Percentiles rank a stretch among this genome's conserved stretches.
phyloP scores from a whole-genome alignment of 2,797 vertebrate species.

The Varecia variegata region DNA sequence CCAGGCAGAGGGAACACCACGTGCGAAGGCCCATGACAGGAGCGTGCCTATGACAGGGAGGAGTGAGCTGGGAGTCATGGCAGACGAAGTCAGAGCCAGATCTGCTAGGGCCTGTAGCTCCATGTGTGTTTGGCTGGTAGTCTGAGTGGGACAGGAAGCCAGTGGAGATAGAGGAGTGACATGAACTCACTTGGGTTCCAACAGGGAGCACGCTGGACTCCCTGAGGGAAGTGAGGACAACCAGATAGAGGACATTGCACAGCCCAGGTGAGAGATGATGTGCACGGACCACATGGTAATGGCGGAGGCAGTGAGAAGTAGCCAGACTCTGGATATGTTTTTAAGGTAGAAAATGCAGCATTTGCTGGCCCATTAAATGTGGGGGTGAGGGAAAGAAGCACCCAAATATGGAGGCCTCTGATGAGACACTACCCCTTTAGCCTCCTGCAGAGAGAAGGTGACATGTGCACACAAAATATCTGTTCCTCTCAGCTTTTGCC shows the following conservation, averaged over 20 bases:
- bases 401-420: background rate
- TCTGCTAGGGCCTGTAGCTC: background rate
- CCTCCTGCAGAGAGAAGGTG: background rate
- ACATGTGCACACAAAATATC: background rate
- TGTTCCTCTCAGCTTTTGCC: constrained; percentile 5
- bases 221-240: fast-evolving
- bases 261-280: too few species aligned
- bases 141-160: background rate
- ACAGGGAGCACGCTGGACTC: background rate
- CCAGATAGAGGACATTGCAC: too few species aligned
- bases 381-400: background rate
- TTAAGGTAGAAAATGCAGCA: background rate
- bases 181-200: background rate
- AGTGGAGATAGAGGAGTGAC: fast-evolving
- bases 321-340: background rate
- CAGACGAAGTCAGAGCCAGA: background rate
- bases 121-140: background rate
- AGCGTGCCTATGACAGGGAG: background rate
- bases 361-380: background rate
- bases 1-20: fast-evolving
- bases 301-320: background rate
- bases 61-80: fast-evolving
- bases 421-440: background rate
- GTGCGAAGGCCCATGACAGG: background rate
- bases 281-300: fast-evolving